phyloP scores from a whole-genome alignment of 2,113 vertebrate genomes.

The Fulica atra region DNA sequence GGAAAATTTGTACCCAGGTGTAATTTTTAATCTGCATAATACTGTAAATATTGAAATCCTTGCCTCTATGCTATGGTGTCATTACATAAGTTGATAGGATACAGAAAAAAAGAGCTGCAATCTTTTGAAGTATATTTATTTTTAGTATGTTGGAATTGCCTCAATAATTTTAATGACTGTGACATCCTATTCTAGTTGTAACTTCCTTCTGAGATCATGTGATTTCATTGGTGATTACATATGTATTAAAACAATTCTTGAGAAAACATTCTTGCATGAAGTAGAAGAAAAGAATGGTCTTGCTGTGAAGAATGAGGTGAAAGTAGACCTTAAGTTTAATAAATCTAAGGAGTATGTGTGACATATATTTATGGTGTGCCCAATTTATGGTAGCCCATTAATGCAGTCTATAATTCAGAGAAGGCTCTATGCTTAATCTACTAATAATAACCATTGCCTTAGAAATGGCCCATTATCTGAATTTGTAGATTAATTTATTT shows the following conservation, averaged over 20 bases:
- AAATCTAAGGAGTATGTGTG: neutral
- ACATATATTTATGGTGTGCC: neutral
- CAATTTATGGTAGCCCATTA: neutral
- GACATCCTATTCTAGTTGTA: neutral
- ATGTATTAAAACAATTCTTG: neutral
- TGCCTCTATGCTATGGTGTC: neutral
- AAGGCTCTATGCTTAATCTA: neutral
- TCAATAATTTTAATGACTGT: neutral
- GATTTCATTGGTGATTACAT: slow-evolving; percentile 28
- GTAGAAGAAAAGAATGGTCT: neutral
- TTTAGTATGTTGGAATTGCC: neutral
- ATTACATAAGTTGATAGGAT: slow-evolving; percentile 4
- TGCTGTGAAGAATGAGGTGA: neutral
- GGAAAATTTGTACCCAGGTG: slow-evolving; percentile 38
- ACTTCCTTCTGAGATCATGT: neutral
- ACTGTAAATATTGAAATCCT: slow-evolving; percentile 41
- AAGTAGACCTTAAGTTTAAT: neutral
- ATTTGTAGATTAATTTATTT: neutral
- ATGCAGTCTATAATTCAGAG: neutral
- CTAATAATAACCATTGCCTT: neutral
- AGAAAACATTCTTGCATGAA: neutral
- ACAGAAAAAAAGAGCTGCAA: rapidly evolving
- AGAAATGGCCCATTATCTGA: neutral
- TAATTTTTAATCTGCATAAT: slow-evolving; percentile 30
- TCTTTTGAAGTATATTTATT: slow-evolving; percentile 14